Evolutionary conservation across 2,797 vertebrate species (phyloP).

Genomic region (Acipenser oxyrinchus): DNA sequence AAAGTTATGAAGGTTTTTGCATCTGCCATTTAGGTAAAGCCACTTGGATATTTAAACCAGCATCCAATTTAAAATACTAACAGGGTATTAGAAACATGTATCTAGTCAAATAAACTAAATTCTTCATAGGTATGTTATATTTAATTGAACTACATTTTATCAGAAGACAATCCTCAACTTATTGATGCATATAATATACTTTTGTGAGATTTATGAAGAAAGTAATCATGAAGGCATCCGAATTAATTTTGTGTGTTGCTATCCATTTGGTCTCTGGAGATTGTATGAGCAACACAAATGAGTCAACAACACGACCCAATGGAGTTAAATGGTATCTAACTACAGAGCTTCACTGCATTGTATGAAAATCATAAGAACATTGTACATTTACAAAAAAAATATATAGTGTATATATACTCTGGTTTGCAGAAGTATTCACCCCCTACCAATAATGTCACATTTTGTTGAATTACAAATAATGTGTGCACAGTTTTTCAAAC

Average conservation of each 20-base stretch:
- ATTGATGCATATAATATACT: neutral
- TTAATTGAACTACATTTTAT: constrained; percentile 52
- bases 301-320: constrained; percentile 36
- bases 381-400: too few species aligned
- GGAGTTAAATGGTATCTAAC: constrained; percentile 29
- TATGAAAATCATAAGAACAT: constrained; percentile 18
- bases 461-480: too few species aligned
- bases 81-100: neutral
- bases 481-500: too few species aligned
- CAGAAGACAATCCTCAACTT: too few species aligned
- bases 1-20: constrained; percentile 32
- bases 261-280: constrained; percentile 46
- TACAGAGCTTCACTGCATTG: constrained; percentile 26
- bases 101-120: constrained; percentile 32
- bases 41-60: constrained; percentile 32
- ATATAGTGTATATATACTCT: too few species aligned
- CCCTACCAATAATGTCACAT: too few species aligned
- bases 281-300: constrained; percentile 41
- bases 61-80: constrained; percentile 4
- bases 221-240: constrained; percentile 37
- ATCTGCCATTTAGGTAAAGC: constrained; percentile 32
- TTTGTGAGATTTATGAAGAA: neutral
- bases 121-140: constrained; percentile 37
- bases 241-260: constrained; percentile 26
- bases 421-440: too few species aligned